phyloP scores from a whole-genome alignment of 23 tunicate species.

The Aplidium turbinatum region DNA sequence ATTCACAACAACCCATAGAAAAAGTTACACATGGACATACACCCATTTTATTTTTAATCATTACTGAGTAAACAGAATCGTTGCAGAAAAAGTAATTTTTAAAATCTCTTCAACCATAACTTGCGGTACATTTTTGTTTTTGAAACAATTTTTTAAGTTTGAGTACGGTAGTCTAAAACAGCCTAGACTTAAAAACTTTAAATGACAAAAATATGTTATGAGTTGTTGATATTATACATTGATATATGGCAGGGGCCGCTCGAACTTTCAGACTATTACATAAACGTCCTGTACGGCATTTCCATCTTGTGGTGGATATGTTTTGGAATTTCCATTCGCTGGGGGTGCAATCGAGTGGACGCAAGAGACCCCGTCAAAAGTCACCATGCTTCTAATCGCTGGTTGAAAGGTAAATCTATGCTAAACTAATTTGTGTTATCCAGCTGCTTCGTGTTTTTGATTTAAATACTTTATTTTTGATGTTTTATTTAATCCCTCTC shows the following conservation, averaged over 20 bases:
- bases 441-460: neutral
- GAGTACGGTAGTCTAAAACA: too few species aligned
- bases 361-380: constrained; percentile 23
- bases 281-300: constrained; percentile 22
- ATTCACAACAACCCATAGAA: too few species aligned
- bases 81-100: too few species aligned
- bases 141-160: too few species aligned
- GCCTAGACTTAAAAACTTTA: too few species aligned
- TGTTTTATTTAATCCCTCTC: too few species aligned
- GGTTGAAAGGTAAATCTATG: constrained; percentile 52
- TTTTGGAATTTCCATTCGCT: constrained; percentile 20
- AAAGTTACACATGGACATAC: too few species aligned
- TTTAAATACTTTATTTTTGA: too few species aligned
- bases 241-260: constrained; percentile 25
- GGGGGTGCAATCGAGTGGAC: constrained; percentile 6
- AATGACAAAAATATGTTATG: too few species aligned
- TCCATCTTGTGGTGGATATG: constrained; percentile 37
- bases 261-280: constrained; percentile 32
- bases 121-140: too few species aligned
- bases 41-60: neutral
- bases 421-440: neutral
- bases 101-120: too few species aligned
- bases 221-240: too few species aligned
- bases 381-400: constrained; percentile 46
- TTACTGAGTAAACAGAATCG: neutral